These are phyloP conservation scores for Calliphora vicina DNA, from an alignment of 1,140 invertebrate species.

Conservation along the genomic window DNA sequence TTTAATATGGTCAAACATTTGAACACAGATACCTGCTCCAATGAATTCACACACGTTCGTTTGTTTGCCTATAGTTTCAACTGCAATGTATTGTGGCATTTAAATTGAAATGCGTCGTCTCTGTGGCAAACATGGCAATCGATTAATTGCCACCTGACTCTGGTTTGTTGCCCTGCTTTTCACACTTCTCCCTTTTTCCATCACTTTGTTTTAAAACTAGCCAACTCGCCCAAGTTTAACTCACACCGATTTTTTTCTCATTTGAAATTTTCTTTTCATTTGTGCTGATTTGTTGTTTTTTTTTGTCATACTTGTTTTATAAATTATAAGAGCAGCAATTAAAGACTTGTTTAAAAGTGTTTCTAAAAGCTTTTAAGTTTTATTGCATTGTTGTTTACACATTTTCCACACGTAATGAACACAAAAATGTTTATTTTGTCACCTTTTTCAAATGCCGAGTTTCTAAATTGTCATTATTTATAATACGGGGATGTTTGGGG, in stretches of 20 bases:
- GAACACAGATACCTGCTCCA: no score
- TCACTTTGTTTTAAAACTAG: background rate
- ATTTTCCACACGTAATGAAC: background rate
- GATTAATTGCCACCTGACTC: no score
- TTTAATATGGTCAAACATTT: no score
- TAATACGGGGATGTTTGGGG: background rate
- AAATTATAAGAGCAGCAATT: no score
- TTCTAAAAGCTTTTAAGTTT: background rate
- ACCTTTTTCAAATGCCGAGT: background rate
- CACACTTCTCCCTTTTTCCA: no score
- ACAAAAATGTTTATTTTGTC: background rate
- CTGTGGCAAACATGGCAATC: no score
- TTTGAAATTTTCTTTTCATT: background rate
- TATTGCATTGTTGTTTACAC: background rate
- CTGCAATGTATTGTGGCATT: no score
- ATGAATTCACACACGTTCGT: no score
- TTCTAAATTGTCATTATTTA: background rate
- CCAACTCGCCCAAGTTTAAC: background rate
- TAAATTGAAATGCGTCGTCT: no score
- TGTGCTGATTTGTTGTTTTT: background rate
- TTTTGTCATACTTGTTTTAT: no score
- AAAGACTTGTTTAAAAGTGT: background rate
- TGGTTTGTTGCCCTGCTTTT: no score
- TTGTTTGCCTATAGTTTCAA: no score
- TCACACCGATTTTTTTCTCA: background rate